A percentile compares a stretch with the other conserved stretches of the same genome.
Evolutionary conservation across 2,113 vertebrate species (phyloP).

Genomic region (Apistogramma diplotaenia): DNA sequence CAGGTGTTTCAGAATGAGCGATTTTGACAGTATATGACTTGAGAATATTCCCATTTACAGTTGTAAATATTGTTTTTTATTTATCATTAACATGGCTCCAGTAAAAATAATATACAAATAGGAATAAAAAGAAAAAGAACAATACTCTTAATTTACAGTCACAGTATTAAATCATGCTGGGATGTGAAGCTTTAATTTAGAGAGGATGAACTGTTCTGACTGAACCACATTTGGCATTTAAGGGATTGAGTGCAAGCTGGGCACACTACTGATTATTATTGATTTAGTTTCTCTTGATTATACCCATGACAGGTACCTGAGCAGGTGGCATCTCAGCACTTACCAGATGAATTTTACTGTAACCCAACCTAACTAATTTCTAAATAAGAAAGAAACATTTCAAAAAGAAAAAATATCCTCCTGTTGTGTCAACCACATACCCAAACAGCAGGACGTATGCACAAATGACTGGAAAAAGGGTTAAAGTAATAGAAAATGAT

Average conservation of each 20-base stretch:
- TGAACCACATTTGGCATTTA: background rate
- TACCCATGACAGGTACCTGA: background rate
- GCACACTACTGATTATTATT: background rate
- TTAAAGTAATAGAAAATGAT: too few species aligned
- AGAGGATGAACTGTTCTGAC: background rate
- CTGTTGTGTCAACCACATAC: background rate
- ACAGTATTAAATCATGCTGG: background rate
- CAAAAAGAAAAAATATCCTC: background rate
- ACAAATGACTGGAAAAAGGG: too few species aligned
- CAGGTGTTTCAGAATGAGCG: background rate
- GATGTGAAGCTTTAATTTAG: background rate
- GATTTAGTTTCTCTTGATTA: background rate
- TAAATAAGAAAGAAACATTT: background rate
- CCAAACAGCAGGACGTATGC: background rate
- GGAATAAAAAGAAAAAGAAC: background rate
- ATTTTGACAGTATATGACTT: background rate
- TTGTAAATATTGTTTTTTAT: background rate
- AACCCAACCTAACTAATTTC: background rate
- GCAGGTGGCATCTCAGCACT: background rate
- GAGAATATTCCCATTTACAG: background rate
- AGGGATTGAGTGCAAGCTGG: background rate
- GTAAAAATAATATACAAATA: background rate
- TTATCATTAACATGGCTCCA: background rate
- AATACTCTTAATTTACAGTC: background rate
- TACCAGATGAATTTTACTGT: background rate